Evolutionary conservation across 2,113 vertebrate genomes (phyloP).

Genomic region (Pseudonaja textilis): DNA sequence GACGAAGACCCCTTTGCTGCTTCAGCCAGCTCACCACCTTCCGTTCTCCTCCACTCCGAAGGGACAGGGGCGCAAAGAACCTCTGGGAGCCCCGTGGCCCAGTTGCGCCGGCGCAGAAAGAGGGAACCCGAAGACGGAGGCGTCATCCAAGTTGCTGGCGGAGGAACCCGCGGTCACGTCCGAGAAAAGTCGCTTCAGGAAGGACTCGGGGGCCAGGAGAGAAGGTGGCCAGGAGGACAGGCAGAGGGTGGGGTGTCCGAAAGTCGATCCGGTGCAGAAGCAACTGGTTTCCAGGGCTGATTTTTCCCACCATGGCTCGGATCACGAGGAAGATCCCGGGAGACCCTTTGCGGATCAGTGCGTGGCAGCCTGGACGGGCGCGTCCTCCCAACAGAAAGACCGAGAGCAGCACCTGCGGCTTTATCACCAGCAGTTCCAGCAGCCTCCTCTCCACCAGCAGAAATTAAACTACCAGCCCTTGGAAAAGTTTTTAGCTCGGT

Average conservation of each 20-base stretch:
- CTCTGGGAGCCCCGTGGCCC: conserved; percentile 36
- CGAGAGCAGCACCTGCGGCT: conserved; percentile 77
- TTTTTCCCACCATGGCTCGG: conserved; percentile 20
- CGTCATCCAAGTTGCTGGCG: conserved; percentile 43
- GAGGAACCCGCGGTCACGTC: conserved; percentile 1
- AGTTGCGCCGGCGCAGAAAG: conserved; percentile 61
- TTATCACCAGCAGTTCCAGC: conserved; percentile 89
- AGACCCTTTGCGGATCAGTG: background rate
- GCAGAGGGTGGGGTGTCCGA: conserved; percentile 39
- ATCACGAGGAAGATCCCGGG: conserved; percentile 14
- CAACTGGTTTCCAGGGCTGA: conserved; percentile 55
- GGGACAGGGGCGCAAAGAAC: conserved; percentile 43
- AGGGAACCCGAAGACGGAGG: conserved; percentile 41
- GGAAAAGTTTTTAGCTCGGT: conserved; percentile 65
- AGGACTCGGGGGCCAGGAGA: conserved; percentile 40
- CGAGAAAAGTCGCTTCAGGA: conserved; percentile 24
- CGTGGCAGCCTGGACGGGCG: conserved; percentile 36
- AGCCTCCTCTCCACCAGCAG: conserved; percentile 73
- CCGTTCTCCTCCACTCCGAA: conserved; percentile 74
- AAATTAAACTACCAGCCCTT: conserved; percentile 67
- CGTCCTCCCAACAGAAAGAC: conserved; percentile 69
- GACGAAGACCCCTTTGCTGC: conserved; percentile 49
- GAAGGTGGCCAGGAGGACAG: conserved; percentile 40
- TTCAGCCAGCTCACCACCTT: conserved; percentile 27
- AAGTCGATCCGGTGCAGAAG: conserved; percentile 73